Evolutionary conservation across 2,113 vertebrate species (phyloP).

Genomic region (Ophthalmolycus amberensis): DNA sequence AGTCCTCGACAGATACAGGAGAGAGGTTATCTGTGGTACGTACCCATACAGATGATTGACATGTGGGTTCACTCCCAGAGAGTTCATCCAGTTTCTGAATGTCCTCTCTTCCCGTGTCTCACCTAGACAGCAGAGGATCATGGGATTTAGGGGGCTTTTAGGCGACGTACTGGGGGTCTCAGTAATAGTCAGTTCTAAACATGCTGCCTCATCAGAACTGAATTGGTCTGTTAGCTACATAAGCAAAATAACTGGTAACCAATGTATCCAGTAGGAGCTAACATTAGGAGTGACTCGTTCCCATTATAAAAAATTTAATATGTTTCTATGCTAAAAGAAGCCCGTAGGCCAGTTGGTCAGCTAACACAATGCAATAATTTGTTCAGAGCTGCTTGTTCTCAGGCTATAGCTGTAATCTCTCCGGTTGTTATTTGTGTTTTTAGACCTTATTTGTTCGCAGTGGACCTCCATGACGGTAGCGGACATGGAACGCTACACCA

Average conservation of each 20-base stretch:
- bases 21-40: slow-evolving; percentile 28
- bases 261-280: neutral
- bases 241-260: neutral
- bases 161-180: neutral
- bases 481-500: neutral
- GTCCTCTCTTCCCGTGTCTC: slow-evolving; percentile 94
- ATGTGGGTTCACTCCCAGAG: slow-evolving; percentile 90
- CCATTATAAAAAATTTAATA: neutral
- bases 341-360: neutral
- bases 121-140: slow-evolving; percentile 77
- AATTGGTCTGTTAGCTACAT: neutral
- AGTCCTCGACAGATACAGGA: neutral
- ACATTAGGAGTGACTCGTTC: neutral
- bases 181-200: neutral
- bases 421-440: neutral
- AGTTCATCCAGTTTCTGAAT: slow-evolving; percentile 98
- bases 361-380: neutral
- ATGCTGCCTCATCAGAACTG: neutral
- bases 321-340: neutral
- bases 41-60: slow-evolving; percentile 94
- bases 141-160: slow-evolving; percentile 25
- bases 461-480: neutral
- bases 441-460: neutral
- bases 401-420: neutral
- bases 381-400: slow-evolving; percentile 10